Evolutionary conservation across 1,140 invertebrate genomes (phyloP).

Genomic region (Cryptotermes secundus): DNA sequence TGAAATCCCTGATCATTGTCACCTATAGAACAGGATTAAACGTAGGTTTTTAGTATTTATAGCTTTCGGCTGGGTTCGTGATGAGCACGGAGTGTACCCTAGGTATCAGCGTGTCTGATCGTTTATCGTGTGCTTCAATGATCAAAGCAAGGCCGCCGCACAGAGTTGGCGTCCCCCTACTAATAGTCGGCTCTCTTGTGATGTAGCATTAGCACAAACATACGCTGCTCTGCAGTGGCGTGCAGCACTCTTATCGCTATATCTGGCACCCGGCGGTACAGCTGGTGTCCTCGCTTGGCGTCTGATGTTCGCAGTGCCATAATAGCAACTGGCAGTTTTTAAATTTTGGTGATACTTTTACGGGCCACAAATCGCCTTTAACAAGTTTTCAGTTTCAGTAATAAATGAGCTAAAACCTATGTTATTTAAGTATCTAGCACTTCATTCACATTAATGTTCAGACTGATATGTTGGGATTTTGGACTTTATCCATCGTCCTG

Average conservation of each 20-base stretch:
- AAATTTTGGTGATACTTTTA: no score
- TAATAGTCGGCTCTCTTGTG: neutral
- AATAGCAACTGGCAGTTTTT: no score
- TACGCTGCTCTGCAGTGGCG: neutral
- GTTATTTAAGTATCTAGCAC: no score
- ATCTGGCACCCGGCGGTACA: no score
- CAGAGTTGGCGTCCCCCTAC: neutral
- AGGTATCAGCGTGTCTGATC: slow-evolving; percentile 27
- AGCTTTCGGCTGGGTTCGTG: neutral
- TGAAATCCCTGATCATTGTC: neutral
- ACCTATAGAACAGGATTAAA: neutral
- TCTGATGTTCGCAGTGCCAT: no score
- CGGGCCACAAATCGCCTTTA: no score
- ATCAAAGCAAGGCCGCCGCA: slow-evolving; percentile 13
- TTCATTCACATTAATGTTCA: no score
- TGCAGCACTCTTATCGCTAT: neutral
- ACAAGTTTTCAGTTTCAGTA: no score
- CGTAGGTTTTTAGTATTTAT: neutral
- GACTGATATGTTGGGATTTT: no score
- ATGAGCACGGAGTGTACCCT: neutral
- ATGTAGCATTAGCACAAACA: slow-evolving; percentile 15
- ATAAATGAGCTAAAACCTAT: no score
- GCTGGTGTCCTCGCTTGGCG: no score
- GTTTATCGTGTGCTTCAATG: slow-evolving; percentile 7
- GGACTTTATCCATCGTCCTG: no score